Percentiles rank a stretch among this genome's conserved stretches.
phyloP scores from a whole-genome alignment of 1,140 invertebrate species.

The Epicauta chinensis region DNA sequence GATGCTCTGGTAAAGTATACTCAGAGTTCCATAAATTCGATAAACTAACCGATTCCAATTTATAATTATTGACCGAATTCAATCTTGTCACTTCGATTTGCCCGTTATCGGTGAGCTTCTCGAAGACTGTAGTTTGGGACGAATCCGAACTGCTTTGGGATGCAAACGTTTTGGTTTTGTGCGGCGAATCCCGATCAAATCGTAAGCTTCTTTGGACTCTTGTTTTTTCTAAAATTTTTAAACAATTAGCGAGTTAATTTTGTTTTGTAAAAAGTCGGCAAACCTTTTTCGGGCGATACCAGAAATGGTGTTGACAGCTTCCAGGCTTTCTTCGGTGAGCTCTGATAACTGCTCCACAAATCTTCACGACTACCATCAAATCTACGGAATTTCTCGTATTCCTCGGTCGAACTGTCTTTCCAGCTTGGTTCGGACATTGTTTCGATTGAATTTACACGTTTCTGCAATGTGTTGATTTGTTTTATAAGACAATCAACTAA shows the following conservation, averaged over 20 bases:
- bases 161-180: too few relatives aligned
- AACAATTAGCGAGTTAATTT: too few relatives aligned
- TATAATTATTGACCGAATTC: slow-evolving; percentile 14
- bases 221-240: too few relatives aligned
- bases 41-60: slow-evolving; percentile 44
- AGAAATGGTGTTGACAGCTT: too few relatives aligned
- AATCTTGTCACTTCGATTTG: neutral
- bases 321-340: too few relatives aligned
- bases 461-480: slow-evolving; percentile 55
- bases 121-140: slow-evolving; percentile 27
- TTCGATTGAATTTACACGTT: slow-evolving; percentile 49
- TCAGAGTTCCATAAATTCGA: slow-evolving; percentile 50
- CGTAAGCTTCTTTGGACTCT: too few relatives aligned
- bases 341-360: neutral
- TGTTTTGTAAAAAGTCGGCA: too few relatives aligned
- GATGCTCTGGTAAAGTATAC: too few relatives aligned
- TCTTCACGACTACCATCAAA: neutral
- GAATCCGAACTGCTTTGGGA: neutral
- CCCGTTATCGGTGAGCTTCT: slow-evolving; percentile 8
- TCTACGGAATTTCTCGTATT: slow-evolving; percentile 20
- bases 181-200: too few relatives aligned
- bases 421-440: neutral
- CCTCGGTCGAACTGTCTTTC: slow-evolving; percentile 19
- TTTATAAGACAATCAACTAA: slow-evolving; percentile 54
- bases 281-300: too few relatives aligned